Base-by-base conservation (phyloP, 2,113 vertebrate species). In the Myotis lucifugus region DNA sequence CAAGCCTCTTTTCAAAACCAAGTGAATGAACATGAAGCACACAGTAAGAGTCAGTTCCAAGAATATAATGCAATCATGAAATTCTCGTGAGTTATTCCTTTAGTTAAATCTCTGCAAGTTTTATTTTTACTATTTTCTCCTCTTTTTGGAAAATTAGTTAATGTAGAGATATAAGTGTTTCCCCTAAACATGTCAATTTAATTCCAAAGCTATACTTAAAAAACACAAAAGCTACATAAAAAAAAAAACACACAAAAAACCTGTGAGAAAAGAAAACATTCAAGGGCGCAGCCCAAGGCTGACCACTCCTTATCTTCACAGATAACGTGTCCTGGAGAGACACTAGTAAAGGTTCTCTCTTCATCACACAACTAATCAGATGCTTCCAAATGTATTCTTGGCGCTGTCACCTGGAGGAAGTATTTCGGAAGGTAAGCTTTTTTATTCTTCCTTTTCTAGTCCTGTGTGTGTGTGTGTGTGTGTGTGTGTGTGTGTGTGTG, bases 341-440 rank as follows among this genome's bases (percentile, higher is more conserved):
- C 2, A 0, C 0, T 1, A 70, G 0, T 3, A 70, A 3, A 5
- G 96, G 96, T 19, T 97, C 95, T 29, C 13, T 69, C 32, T 97
- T 97, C 82, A 97, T 97, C 19, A n/a, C 2, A 11, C 4, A 52
- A 7, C 95, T 97, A 40, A 94, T 97, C 89, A 4, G 23, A 0
- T 96, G 94, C 70, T 96, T 96, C 50, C 66, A 82, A 70, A 82
- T 77, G 52, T 93, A 97, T 32, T 67, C 97, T 21, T 97, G 96
- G 46, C 14, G 37, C 27, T 82, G 8, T 85, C 96, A 96, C 37
- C 59, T 97, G 4, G 52, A 90, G 37, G 90, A 97, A 82, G 27
- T 97, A 74, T 97, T 97, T 84, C 73, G 32, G 9, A 95, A 96
- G 92, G 96, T 97, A 86, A 93, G 66, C n/a, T 48, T 21, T 59